Evolutionary conservation across 2,888 invertebrate genomes (phyloP), one percentile per base, ranked within the genome.

Genomic region (Cryptophagus acutangulus): DNA sequence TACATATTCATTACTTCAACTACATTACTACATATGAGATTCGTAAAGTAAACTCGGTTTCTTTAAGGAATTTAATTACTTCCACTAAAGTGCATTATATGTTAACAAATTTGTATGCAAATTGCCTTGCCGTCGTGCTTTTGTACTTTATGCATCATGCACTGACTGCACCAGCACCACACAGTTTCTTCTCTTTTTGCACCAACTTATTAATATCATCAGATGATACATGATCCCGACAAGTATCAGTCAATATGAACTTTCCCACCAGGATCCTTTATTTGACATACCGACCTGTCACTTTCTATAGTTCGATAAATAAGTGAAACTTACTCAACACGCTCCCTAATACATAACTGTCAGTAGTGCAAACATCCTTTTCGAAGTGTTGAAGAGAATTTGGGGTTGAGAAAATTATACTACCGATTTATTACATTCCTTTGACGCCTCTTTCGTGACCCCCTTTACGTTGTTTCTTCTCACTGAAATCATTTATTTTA

Each of bases 271-370:
- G n/a, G n/a, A n/a, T n/a, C n/a, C n/a, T 31, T 31, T 31, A 31
- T 31, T 31, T 31, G 31, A 31, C 31, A 31, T 31, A 31, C 31
- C 31, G 44, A 43, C 40, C 53, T 50, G 54, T 51, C 57, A 52
- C 50, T 49, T 49, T 40, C 44, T 42, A 48, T 46, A 50, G 51
- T 52, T 54, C 51, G 48, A 49, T 55, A 58, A 59, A 59, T 59
- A 59, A 56, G 55, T 51, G 55, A 57, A 59, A 58, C 57, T 58
- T 54, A 52, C 54, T 50, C 57, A 47, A 43, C 52, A 49, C 55
- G 48, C 48, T 45, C 51, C 49, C 54, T 52, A 57, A 58, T 59
- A 58, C 57, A 59, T 59, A 58, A 53, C 56, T 53, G 58, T 34
- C 20, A 34, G 31, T 31, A 31, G 31, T 31, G 31, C 31, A 31